Conservation (phyloP, 2,888 invertebrate genomes). For the Drosophila tripunctata region DNA sequence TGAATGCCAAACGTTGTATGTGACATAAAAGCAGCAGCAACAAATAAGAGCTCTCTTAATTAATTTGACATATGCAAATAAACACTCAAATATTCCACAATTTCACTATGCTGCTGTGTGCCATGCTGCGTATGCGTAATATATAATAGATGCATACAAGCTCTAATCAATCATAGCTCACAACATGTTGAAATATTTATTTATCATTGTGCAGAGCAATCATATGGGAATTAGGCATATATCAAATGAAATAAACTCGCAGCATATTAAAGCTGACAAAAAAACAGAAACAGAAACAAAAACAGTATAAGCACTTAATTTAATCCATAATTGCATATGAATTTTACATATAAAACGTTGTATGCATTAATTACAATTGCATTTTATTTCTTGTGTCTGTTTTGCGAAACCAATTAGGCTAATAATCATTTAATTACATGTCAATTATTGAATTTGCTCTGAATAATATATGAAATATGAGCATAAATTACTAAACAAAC, state of each 20-base stretch:
- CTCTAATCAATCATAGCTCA: slow-evolving; percentile 19
- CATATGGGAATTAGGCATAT: neutral
- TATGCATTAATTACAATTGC: slow-evolving; percentile 31
- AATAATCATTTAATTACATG: slow-evolving; percentile 65
- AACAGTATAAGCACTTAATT: neutral
- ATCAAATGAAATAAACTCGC: neutral
- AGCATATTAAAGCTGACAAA: slow-evolving; percentile 4
- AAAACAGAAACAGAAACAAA: too few species aligned
- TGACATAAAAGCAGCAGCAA: slow-evolving; percentile 27
- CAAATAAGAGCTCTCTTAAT: slow-evolving; percentile 38
- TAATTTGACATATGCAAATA: slow-evolving; percentile 34
- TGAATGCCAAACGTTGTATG: slow-evolving; percentile 14
- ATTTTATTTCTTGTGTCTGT: slow-evolving; percentile 49
- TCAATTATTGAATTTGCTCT: slow-evolving; percentile 64
- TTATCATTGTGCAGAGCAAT: neutral
- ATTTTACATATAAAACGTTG: slow-evolving; percentile 3
- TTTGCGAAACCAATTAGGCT: slow-evolving; percentile 66
- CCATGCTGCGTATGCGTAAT: slow-evolving; percentile 33
- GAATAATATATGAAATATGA: slow-evolving; percentile 42
- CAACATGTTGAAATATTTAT: slow-evolving; percentile 6
- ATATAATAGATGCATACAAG: slow-evolving; percentile 3
- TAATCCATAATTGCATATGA: slow-evolving; percentile 5
- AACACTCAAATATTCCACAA: slow-evolving; percentile 21
- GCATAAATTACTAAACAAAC: slow-evolving; percentile 38
- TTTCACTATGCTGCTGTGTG: slow-evolving; percentile 13